Base-by-base conservation (phyloP, 1,140 invertebrate species). In the Amyelois transitella region DNA sequence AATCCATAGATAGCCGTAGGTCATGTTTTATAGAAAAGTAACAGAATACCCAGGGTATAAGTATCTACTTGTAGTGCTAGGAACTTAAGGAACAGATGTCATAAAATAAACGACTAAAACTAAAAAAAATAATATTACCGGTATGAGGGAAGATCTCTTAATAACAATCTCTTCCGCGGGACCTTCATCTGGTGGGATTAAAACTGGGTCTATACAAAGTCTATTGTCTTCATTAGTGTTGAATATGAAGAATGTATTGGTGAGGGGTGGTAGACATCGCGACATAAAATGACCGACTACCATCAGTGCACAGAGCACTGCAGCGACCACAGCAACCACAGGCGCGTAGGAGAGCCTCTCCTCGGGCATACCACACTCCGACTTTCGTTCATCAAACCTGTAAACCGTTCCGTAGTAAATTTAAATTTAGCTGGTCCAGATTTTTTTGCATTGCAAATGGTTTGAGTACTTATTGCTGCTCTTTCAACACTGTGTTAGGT, bases 191-290 rank as follows among this genome's bases (percentile, higher is more conserved):
- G 57, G 64, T 0, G 68, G 55, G 3, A 61, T 60, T n/a, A 81
- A 58, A 0, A 76, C 20, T 0, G 78, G 68, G 32, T 85, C 84
- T 6, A 87, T 72, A 25, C 74, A 75, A 0, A 87, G 69, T 6
- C 81, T 66, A 57, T 87, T 87, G 60, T 85, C 81, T 58, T 87
- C 84, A 45, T 85, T 85, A 0, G 72, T 72, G 49, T 83, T 83
- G 51, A 87, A 87, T 18, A 85, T 79, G 60, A 87, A 87, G 58
- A 77, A 87, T 6, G 80, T 84, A 21, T 71, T 71, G 0, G 75
- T 67, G 10, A 60, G 51, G 0, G 77, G 70, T 0, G 81, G 81
- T 12, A 85, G 60, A 25, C 67, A 75, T 7, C 70, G 61, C 10
- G 74, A 32, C 12, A 87, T 55, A 1, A 73, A 47, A 43, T 84